phyloP scores from a whole-genome alignment of 2,888 invertebrate genomes.

The Drosophila melanosoma region DNA sequence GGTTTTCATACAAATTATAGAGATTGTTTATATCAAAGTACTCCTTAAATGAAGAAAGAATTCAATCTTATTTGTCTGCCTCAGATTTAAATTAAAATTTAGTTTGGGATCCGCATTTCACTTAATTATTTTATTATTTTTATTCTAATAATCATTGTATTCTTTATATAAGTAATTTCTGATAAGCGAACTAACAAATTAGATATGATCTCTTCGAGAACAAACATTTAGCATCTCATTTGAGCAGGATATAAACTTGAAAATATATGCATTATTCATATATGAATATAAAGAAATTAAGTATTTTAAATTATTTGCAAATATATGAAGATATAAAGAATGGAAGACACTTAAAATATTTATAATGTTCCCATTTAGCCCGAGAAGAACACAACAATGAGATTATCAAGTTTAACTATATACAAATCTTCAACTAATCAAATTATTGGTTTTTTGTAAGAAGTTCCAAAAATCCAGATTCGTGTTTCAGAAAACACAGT shows the following conservation, averaged over 20 bases:
- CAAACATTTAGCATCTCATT: not conserved
- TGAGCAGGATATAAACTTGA: not conserved
- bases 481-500: not conserved
- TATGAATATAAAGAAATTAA: not conserved
- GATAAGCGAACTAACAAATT: not conserved
- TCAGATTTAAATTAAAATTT: not conserved
- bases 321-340: not conserved
- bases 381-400: fast-evolving
- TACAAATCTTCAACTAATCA: not conserved
- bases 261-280: not conserved
- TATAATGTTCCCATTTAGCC: not conserved
- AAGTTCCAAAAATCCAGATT: not conserved
- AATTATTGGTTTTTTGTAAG: not conserved
- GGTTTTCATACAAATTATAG: not conserved
- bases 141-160: not conserved
- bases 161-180: not conserved
- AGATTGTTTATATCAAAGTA: not conserved
- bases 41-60: not conserved
- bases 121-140: not conserved
- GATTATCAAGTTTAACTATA: not conserved
- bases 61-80: not conserved
- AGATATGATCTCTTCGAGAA: not conserved
- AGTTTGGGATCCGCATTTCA: not conserved
- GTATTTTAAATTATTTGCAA: not conserved
- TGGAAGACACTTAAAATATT: not conserved